Evolutionary conservation across 2,888 invertebrate genomes (phyloP).

Genomic region (Sceliomorpha sp.): DNA sequence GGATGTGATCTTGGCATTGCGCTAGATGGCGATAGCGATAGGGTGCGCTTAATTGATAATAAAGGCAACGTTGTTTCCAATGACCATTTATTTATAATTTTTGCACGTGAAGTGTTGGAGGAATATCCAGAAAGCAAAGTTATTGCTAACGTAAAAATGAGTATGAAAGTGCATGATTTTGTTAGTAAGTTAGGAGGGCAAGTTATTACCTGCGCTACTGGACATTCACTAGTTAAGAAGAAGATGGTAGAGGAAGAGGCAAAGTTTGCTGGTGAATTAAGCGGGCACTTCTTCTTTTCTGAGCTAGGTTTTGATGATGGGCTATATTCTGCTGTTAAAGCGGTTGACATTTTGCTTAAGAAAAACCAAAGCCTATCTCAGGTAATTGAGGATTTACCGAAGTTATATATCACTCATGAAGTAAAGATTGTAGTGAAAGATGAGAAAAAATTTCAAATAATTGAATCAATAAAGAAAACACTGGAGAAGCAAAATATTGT

Average conservation of each 20-base stretch:
- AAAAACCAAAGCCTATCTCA: constrained; percentile 33
- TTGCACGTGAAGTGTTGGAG: constrained; percentile 33
- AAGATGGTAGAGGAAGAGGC: constrained; percentile 33
- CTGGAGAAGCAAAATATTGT: constrained; percentile 28
- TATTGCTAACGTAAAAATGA: constrained; percentile 33
- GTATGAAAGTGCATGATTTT: constrained; percentile 34
- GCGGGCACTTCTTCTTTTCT: constrained; percentile 33
- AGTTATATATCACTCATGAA: constrained; percentile 35
- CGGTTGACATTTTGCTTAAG: constrained; percentile 29
- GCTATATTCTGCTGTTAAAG: constrained; percentile 35
- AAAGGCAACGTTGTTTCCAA: constrained; percentile 33
- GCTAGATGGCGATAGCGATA: constrained; percentile 31
- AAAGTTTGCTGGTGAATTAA: constrained; percentile 32
- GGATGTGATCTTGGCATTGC: constrained; percentile 33
- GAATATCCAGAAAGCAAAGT: constrained; percentile 31
- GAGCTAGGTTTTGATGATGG: constrained; percentile 32
- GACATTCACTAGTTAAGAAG: constrained; percentile 34
- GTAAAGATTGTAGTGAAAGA: constrained; percentile 30
- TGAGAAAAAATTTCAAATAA: constrained; percentile 33
- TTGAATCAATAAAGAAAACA: constrained; percentile 29
- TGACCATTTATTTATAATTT: constrained; percentile 31
- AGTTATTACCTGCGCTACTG: constrained; percentile 33
- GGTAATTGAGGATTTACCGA: constrained; percentile 24
- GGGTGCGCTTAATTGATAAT: constrained; percentile 34
- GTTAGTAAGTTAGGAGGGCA: constrained; percentile 33